Base-by-base conservation (phyloP, 2,888 invertebrate genomes). In the Tetragonisca angustula region DNA sequence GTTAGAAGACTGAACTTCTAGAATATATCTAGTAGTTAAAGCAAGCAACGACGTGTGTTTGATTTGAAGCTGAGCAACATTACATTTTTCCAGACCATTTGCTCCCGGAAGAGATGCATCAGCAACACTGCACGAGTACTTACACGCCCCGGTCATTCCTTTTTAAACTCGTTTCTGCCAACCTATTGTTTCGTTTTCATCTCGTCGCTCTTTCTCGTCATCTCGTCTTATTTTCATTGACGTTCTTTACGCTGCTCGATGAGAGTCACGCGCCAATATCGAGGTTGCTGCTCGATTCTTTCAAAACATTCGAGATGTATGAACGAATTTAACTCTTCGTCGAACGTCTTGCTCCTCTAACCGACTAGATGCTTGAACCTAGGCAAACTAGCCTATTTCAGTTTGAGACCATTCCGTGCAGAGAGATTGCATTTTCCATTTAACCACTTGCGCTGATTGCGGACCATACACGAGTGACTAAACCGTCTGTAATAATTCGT, bases 41-140 rank as follows among this genome's bases (percentile, higher is more conserved):
- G 79, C 32, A 82, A n/a, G n/a, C 76, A 86, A 86, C 76, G 82
- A 82, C 49, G 69, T 80, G 79, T 54, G 74, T 74, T 62, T 6
- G 70, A 85, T 61, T 54, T 64, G 64, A 62, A 76, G 24, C 74
- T 70, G 75, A 27, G 71, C 76, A 36, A 36, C 36, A 36, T 36
- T 36, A 82, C 81, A 76, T 84, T 79, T 76, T 86, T 86, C 80
- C 76, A 65, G 72, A 73, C 27, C 83, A 83, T 86, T 86, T 81
- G 64, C 83, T 56, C 24, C 24, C 32, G 62, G 43, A 24, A 36
- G 36, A 68, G 65, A 61, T 21, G 65, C 56, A 62, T 49, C 59
- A 27, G n/a, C 56, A 50, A 76, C 73, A 69, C 36, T 54, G 72
- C 69, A 68, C 64, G 56, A 54, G 21, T 21, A 21, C 21, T 19